Evolutionary conservation across 2,888 invertebrate species (phyloP).

Genomic region (Phytoseiulus persimilis): DNA sequence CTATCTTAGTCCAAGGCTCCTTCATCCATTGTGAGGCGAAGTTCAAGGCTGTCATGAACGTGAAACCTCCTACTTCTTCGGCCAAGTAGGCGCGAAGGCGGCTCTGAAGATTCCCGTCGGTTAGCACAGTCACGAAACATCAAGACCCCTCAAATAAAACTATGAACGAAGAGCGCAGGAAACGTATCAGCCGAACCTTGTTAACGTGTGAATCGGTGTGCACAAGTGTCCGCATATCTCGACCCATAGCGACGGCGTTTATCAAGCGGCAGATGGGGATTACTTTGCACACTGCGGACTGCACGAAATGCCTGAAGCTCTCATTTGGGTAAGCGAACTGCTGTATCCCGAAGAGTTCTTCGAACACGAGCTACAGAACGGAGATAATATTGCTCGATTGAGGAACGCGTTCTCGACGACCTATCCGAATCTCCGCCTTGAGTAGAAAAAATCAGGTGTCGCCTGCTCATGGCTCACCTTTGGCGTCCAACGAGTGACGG

Average conservation of each 20-base stretch:
- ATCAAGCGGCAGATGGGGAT: neutral
- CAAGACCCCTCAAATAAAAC: no score
- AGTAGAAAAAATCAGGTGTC: neutral
- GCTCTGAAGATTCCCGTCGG: neutral
- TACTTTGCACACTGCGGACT: neutral
- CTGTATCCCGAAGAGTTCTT: neutral
- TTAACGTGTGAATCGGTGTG: neutral
- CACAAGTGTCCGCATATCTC: neutral
- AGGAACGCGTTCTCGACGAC: neutral
- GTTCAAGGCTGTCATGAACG: neutral
- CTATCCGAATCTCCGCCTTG: no score
- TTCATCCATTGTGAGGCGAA: neutral
- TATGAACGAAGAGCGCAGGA: neutral
- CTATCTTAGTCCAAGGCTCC: neutral
- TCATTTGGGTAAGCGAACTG: neutral
- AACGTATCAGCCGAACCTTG: neutral
- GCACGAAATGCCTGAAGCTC: neutral
- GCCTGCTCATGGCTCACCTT: neutral
- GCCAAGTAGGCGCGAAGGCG: neutral
- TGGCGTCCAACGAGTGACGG: neutral
- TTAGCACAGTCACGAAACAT: neutral
- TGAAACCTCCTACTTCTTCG: neutral
- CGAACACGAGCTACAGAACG: neutral
- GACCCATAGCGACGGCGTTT: neutral
- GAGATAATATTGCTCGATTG: neutral